Evolutionary conservation across 2,113 vertebrate species (phyloP), one percentile per base, ranked within the genome.

Genomic region (Plectropomus leopardus): DNA sequence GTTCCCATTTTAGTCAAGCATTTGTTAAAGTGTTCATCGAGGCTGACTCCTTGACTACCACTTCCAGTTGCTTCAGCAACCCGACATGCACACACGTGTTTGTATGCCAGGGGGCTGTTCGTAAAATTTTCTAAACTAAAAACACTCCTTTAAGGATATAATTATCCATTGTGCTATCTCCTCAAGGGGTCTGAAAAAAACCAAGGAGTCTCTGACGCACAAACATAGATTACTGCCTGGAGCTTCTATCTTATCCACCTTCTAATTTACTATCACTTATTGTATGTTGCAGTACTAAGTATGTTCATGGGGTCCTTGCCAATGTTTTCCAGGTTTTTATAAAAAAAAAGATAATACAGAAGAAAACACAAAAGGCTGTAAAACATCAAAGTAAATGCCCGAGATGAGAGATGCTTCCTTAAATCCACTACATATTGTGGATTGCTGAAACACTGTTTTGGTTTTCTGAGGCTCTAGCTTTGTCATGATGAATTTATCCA

Each of bases 121-220:
- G 16, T 24, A 10, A 51, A 60, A 10, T 34, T 6, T 44, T 45
- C 42, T 36, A 11, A 57, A 76, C 16, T 28, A 66, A 55, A 66
- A 72, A 11, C 19, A 57, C 36, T 53, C 3, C 1, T 21, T 73
- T 67, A 34, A 63, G 48, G 65, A 78, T 51, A 61, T 63, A 50
- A 68, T 82, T 32, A 82, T 32, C 13, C 7, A 54, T 54, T 23
- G 1, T 47, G 24, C 42, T 36, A 9, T 24, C 72, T 71, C 73
- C 61, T 44, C 11, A 1, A 19, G 69, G 79, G 2, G 7, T 74
- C 70, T 40, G 57, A 50, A 54, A 76, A 74, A 55, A 54, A 80
- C 42, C 4, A 5, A 48, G 21, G n/a, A 60, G 32, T 64, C 60
- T 53, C 19, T 82, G 50, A 82, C 28, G 13, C 61, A 74, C 58